Evolutionary conservation across 1,140 invertebrate genomes (phyloP), one percentile per base, ranked within the genome.

Genomic region (Drosophila mojavensis): DNA sequence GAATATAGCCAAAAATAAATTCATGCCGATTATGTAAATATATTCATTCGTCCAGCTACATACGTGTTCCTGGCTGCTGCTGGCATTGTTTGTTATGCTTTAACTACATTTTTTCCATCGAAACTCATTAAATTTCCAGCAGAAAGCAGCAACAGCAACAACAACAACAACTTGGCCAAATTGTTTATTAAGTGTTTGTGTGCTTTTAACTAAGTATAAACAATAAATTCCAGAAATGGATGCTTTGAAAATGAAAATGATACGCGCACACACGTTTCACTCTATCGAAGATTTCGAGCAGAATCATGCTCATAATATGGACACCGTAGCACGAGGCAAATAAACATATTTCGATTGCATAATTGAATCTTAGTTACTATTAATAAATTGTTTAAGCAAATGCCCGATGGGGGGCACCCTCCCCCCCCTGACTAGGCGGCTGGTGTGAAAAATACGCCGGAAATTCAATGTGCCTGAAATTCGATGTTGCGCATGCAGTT

Each of bases 121-220:
- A 89, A 76, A 88, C 72, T 24, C 69, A 86, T 73, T 83, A 78
- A 83, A 83, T 88, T 79, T 61, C 26, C 41, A 41, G 5, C 39
- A 15, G 43, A 67, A 77, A 56, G 45, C 53, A 50, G 1, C 41
- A 62, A 50, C 36, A 59, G 7, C 13, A 58, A 60, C 74, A 62
- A 5, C 13, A 58, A 60, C 74, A 62, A 5, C 13, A 51, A 61
- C 62, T 61, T 73, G 59, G 39, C 58, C 53, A 78, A 88, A 78
- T 83, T 86, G 83, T 86, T 86, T 86, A 88, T 88, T 77, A 72
- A 86, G 83, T 78, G 83, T 80, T 85, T 68, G 74, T 78, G 62
- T 62, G 76, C 61, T 56, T 58, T 69, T 53, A 47, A 36, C 53
- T 30, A 64, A 79, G 63, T 86, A 78, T 86, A 86, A 88, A 86